These are phyloP conservation scores for Chionis minor DNA, from an alignment of 2,113 vertebrate species.

Conservation along the genomic window DNA sequence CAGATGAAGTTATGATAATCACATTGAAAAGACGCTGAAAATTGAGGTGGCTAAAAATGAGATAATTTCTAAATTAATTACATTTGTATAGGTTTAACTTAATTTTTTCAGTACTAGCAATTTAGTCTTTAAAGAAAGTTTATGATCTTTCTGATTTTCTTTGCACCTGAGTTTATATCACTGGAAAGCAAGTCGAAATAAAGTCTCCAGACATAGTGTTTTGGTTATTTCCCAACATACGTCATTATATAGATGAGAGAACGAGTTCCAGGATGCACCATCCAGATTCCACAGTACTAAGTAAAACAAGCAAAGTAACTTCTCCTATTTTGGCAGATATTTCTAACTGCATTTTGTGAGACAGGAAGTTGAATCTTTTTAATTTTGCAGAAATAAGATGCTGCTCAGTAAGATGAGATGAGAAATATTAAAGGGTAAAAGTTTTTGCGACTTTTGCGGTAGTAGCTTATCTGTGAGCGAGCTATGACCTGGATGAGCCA, in stretches of 20 bases:
- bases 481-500: conserved; percentile 58
- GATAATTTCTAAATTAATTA: conserved; percentile 39
- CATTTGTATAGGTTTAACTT: background rate
- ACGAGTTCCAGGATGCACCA: background rate
- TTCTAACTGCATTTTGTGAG: background rate
- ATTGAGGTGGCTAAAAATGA: conserved; percentile 5
- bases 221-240: background rate
- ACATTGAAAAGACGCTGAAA: background rate
- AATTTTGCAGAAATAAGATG: conserved; percentile 3
- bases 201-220: background rate
- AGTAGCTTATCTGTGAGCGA: conserved; percentile 42
- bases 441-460: background rate
- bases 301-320: background rate
- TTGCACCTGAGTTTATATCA: background rate
- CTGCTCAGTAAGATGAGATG: background rate
- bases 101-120: background rate
- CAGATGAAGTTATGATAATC: background rate
- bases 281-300: background rate
- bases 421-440: background rate
- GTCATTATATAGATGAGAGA: background rate
- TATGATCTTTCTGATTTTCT: background rate
- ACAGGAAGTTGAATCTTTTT: background rate
- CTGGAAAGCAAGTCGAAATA: background rate
- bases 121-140: background rate
- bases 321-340: background rate